These are phyloP conservation scores for Marcusenius ussheri DNA, from an alignment of 2,113 vertebrate genomes.

Conservation along the genomic window DNA sequence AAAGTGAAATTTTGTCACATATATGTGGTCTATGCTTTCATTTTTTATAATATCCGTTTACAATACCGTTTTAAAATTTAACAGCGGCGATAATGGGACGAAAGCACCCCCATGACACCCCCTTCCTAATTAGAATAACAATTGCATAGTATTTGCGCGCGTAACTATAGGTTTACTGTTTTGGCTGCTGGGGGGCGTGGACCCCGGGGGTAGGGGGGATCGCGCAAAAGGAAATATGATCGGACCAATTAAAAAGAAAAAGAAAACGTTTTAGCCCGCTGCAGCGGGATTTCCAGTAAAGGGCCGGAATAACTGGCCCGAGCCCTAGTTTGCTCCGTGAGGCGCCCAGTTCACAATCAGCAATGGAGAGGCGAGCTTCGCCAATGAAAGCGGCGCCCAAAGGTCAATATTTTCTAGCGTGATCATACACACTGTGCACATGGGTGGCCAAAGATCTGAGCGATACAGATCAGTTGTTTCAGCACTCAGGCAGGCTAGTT, in stretches of 20 bases:
- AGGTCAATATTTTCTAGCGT: neutral
- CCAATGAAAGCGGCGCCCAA: neutral
- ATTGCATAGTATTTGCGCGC: neutral
- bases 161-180: neutral
- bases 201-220: neutral
- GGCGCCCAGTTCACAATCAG: neutral
- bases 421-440: neutral
- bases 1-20: neutral
- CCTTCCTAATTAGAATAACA: conserved; percentile 1
- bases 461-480: neutral
- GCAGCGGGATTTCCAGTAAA: neutral
- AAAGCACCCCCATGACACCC: neutral
- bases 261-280: neutral
- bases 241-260: neutral
- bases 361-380: neutral
- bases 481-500: neutral
- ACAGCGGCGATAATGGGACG: neutral
- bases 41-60: neutral
- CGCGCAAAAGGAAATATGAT: neutral
- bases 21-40: neutral
- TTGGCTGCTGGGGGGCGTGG: neutral
- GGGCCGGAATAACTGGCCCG: neutral
- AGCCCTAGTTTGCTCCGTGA: neutral
- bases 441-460: neutral
- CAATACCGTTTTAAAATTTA: neutral